Base-by-base conservation (phyloP, 1,140 invertebrate species). In the Trypoxylus dichotomus region DNA sequence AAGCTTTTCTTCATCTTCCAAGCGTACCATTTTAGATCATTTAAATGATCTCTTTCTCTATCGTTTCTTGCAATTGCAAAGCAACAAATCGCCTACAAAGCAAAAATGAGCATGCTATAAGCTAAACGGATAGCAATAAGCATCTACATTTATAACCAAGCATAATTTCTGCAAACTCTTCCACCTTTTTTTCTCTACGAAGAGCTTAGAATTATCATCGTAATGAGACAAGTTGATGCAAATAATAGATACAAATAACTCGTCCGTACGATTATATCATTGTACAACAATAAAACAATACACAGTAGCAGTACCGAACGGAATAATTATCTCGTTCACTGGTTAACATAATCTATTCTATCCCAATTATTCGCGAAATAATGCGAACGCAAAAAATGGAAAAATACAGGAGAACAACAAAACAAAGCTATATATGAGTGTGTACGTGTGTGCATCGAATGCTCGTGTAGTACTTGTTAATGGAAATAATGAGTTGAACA, bases 401-500 rank as follows among this genome's bases (percentile, higher is more conserved):
- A 58, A 21, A 58, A 21, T 58, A 58, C 8, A 13, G 24, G 24
- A 21, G 25, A 68, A 68, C 27, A 68, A 68, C 27, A 68, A 54
- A 54, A 24, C 60, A 13, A 68, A 68, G 27, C 24, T 54, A 7
- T 54, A 19, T 54, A 54, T 54, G 15, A 2, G 15, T n/a, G 15
- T 54, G 6, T 54, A 24, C 15, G 27, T 24, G 27, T 27, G 7
- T 27, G 60, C 60, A 68, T 68, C 60, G 27, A 29, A 25, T n/a
- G 24, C 60, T 68, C 24, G 19, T 19, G 19, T 0, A 54, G 47
- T 19, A 68, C 24, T 74, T 29, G 72, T 42, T 74, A 74, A 74
- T 74, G 72, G 72, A 74, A 74, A 74, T 74, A 74, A 74, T 74
- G 32, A 74, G 72, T 41, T 74, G 29, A 21, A 42, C 29, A 24